Conservation (phyloP, 2,797 vertebrate genomes). For the Chromobotia macracanthus region DNA sequence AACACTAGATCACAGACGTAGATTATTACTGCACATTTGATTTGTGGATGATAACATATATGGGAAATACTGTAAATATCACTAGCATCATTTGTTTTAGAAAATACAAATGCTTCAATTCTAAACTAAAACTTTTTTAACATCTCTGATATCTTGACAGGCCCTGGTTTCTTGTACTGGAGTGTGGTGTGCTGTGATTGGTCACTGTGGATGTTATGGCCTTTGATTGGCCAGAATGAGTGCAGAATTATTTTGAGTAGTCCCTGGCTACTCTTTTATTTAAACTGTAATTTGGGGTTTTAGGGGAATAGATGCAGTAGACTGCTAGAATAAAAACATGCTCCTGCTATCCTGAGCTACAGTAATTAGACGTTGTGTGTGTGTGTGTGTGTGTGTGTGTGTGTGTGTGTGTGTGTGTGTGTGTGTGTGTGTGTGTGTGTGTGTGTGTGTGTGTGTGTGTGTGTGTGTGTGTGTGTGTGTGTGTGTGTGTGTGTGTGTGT, state of each 20-base stretch:
- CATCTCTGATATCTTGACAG: background rate
- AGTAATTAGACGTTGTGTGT: constrained; percentile 72
- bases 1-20: no score
- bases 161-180: background rate
- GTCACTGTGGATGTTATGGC: background rate
- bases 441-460: no score
- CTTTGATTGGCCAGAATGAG: constrained; percentile 3
- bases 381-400: constrained; percentile 36
- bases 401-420: no score
- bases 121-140: constrained; percentile 13
- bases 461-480: no score
- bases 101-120: no score
- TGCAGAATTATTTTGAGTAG: constrained; percentile 11
- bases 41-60: no score
- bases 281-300: constrained; percentile 79
- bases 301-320: constrained; percentile 73
- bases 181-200: constrained; percentile 16
- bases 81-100: no score
- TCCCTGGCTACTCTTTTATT: constrained; percentile 41
- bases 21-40: no score
- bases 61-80: no score
- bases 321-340: constrained; percentile 74
- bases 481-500: no score
- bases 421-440: no score
- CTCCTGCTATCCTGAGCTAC: constrained; percentile 73